Conservation (phyloP, 2,888 invertebrate genomes). For the Tipula unca region DNA sequence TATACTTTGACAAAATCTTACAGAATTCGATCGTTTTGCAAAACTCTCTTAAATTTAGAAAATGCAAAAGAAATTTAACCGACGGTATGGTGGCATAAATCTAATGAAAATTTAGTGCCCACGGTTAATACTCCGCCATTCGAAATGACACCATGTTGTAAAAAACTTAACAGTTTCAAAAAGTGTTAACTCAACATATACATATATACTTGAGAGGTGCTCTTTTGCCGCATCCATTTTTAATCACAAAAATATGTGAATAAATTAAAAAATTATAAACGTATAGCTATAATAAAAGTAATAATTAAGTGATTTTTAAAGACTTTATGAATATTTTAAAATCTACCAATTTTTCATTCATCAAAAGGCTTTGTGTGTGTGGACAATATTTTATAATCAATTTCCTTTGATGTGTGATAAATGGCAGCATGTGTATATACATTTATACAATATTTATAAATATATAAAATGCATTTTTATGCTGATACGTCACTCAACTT, state of each 20-base stretch:
- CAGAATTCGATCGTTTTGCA: no score
- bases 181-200: no score
- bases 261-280: not conserved
- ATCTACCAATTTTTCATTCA: not conserved
- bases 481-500: not conserved
- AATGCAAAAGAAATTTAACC: no score
- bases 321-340: not conserved
- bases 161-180: not conserved
- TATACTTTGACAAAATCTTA: no score
- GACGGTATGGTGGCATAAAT: no score
- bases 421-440: not conserved
- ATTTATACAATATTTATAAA: not conserved
- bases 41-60: no score
- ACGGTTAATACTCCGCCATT: not conserved
- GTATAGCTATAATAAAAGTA: not conserved
- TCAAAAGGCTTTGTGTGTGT: not conserved
- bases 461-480: not conserved
- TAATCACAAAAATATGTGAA: not conserved
- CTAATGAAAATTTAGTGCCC: no score
- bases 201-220: not conserved
- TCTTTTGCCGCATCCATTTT: not conserved
- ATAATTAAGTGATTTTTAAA: conserved; percentile 8
- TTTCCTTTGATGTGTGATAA: not conserved
- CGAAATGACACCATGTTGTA: not conserved
- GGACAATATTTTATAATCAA: not conserved